Conservation (phyloP, 1,140 invertebrate species). For the Pentalonia nigronervosa region DNA sequence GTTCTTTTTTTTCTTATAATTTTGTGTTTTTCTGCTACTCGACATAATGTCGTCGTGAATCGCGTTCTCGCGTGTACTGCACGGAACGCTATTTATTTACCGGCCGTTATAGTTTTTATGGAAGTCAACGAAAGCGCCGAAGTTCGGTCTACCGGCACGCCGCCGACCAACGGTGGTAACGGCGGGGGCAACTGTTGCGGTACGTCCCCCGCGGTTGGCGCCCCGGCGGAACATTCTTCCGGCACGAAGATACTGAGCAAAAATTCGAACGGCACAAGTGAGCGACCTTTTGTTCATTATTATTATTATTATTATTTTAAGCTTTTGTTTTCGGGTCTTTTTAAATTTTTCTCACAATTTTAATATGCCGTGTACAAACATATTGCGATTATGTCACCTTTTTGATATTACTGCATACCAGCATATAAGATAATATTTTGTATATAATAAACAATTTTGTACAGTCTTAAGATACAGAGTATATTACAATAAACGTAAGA, state of each 20-base stretch:
- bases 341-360: not conserved
- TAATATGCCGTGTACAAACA: not conserved
- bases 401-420: not conserved
- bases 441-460: not conserved
- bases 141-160: constrained; percentile 54
- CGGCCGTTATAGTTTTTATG: constrained; percentile 21
- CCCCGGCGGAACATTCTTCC: constrained; percentile 61
- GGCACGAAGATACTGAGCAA: constrained; percentile 66
- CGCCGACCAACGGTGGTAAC: constrained; percentile 49
- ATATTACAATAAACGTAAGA: not conserved
- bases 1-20: not conserved
- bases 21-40: not conserved
- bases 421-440: not conserved
- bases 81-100: not conserved
- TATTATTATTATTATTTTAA: not conserved
- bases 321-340: not conserved
- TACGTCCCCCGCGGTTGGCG: constrained; percentile 60
- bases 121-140: constrained; percentile 53
- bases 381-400: not conserved
- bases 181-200: constrained; percentile 55
- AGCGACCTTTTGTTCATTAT: constrained; percentile 61
- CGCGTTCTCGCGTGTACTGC: not conserved
- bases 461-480: not conserved
- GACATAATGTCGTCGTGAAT: not conserved
- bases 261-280: constrained; percentile 67